Conservation (phyloP, 2,797 vertebrate species). For the Threskiornis aethiopicus region DNA sequence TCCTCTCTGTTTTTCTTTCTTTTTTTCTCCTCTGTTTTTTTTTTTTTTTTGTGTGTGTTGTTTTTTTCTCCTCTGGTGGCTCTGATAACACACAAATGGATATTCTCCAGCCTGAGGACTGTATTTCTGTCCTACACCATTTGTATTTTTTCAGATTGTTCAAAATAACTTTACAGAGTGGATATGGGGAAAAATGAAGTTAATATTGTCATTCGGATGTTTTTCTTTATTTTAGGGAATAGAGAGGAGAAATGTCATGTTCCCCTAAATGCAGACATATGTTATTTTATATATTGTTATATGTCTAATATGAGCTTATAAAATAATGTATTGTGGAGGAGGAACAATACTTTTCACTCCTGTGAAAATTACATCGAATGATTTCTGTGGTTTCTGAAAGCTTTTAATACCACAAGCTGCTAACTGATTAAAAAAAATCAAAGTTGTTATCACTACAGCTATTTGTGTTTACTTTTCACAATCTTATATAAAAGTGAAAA, state of each 20-base stretch:
- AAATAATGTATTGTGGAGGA: not conserved
- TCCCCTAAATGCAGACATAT: fast-evolving
- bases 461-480: not conserved
- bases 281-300: not conserved
- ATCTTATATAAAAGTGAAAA: not conserved
- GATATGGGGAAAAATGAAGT: not conserved
- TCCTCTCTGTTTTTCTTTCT: not conserved
- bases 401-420: not conserved
- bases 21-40: not conserved
- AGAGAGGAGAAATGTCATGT: not conserved
- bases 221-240: not conserved
- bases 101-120: not conserved
- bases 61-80: not conserved
- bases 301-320: not conserved
- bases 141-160: not conserved
- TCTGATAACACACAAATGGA: not conserved
- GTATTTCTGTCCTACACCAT: not conserved
- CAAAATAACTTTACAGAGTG: not conserved
- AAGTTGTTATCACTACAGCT: not conserved
- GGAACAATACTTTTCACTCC: not conserved
- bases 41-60: not conserved
- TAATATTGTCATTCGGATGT: not conserved
- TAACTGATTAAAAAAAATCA: not conserved
- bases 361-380: not conserved
- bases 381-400: conserved; percentile 1